Evolutionary conservation across 2,113 vertebrate species (phyloP).

Genomic region (Varanus salvator): DNA sequence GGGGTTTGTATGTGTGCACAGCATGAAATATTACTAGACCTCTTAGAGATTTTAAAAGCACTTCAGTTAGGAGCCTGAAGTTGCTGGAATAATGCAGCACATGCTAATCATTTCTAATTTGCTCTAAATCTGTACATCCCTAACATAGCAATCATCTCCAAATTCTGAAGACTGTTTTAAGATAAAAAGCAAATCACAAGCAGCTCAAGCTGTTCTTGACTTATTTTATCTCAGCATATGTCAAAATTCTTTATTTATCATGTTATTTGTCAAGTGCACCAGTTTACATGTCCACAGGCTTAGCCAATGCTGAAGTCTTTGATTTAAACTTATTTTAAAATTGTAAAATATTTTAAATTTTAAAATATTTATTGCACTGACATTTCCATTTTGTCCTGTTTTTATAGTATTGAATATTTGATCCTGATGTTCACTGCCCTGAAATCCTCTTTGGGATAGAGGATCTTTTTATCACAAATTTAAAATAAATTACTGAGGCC

Average conservation of each 20-base stretch:
- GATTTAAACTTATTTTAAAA: no score
- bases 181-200: constrained; percentile 19
- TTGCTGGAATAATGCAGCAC: constrained; percentile 44
- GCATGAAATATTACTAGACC: constrained; percentile 25
- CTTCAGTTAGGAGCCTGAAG: constrained; percentile 45
- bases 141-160: constrained; percentile 34
- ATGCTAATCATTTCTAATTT: constrained; percentile 50
- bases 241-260: background rate
- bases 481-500: background rate
- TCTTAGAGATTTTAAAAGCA: constrained; percentile 46
- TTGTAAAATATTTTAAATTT: no score
- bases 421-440: no score
- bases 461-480: no score
- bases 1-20: constrained; percentile 28
- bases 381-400: no score
- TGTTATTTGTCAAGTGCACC: background rate
- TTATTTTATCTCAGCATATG: background rate
- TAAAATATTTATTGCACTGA: no score
- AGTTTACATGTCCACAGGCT: background rate
- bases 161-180: constrained; percentile 49
- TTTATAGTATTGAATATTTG: no score
- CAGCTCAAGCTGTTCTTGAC: background rate
- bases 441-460: no score
- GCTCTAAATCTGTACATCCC: constrained; percentile 21
- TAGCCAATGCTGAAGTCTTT: background rate